Conservation (phyloP, 2,113 vertebrate genomes). For the Isurus oxyrinchus region DNA sequence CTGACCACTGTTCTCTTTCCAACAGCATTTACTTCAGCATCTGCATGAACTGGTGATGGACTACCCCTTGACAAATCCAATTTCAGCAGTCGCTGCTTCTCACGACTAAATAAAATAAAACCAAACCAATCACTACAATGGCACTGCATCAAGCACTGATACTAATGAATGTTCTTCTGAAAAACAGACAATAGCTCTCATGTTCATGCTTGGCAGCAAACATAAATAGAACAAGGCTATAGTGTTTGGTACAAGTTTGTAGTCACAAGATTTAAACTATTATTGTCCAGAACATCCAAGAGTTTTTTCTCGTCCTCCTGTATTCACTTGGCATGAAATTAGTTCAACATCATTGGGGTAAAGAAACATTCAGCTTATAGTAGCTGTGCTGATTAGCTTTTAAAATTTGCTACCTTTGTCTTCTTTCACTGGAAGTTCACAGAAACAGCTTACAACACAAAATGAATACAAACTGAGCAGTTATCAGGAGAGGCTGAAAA, state of each 20-base stretch:
- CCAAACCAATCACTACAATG: constrained; percentile 14
- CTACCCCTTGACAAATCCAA: constrained; percentile 55
- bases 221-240: neutral
- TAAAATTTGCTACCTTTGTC: neutral
- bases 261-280: neutral
- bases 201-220: neutral
- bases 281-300: neutral
- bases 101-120: constrained; percentile 58
- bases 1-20: constrained; percentile 59
- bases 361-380: neutral
- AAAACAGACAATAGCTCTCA: neutral
- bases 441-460: too few relatives aligned
- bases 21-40: constrained; percentile 58
- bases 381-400: neutral
- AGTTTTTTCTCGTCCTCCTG: neutral
- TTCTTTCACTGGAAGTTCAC: neutral
- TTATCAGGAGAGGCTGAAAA: too few relatives aligned
- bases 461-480: neutral
- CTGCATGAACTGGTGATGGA: constrained; percentile 56
- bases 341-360: neutral
- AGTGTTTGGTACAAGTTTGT: neutral
- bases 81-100: constrained; percentile 76
- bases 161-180: neutral
- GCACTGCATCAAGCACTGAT: constrained; percentile 39
- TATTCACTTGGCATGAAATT: neutral